Base-by-base conservation (phyloP, 1,140 invertebrate genomes). In the Drosophila baimaii region DNA sequence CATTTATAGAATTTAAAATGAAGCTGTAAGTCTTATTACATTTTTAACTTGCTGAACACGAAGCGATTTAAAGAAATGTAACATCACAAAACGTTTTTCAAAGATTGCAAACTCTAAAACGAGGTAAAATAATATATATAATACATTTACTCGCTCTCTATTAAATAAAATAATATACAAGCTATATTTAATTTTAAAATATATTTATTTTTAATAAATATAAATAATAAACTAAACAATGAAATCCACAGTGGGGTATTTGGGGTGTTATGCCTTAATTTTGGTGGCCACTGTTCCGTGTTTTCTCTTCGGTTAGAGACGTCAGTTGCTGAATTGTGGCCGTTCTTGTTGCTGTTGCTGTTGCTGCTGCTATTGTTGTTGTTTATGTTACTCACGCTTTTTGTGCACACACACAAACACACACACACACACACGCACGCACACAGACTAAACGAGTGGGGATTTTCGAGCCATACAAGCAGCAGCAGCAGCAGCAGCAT, bases 331-430 rank as follows among this genome's bases (percentile, higher is more conserved):
- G 51, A 54, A 54, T 79, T 68, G 61, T 79, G 55, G 31, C 56
- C 43, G 71, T 44, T 56, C 27, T 73, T 55, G 65, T 51, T 57
- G 19, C 46, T 41, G 25, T 71, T 61, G 64, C 29, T 56, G n/a
- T n/a, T 47, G 15, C 15, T 25, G 23, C 29, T 64, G 44, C 33
- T 58, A 51, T 74, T 64, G 57, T 55, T 81, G 78, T 55, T 81
- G 61, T 56, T 81, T 56, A 62, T 84, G 70, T 79, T 86, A 83
- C 76, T 84, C 79, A 84, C 71, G 80, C 49, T 76, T 84, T 77
- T 79, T 54, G 61, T 43, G 49, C 49, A 57, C 37, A 64, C 54
- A 55, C 27, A 25, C 31, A 56, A 13, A 76, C 75, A 41, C 66
- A 59, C 44, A 66, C 46, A 39, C 54, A 33, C 41, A 68, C 37